Evolutionary conservation across 2,888 invertebrate genomes (phyloP), one percentile per base, ranked within the genome.

Genomic region (Drosophila parthenogenetica): DNA sequence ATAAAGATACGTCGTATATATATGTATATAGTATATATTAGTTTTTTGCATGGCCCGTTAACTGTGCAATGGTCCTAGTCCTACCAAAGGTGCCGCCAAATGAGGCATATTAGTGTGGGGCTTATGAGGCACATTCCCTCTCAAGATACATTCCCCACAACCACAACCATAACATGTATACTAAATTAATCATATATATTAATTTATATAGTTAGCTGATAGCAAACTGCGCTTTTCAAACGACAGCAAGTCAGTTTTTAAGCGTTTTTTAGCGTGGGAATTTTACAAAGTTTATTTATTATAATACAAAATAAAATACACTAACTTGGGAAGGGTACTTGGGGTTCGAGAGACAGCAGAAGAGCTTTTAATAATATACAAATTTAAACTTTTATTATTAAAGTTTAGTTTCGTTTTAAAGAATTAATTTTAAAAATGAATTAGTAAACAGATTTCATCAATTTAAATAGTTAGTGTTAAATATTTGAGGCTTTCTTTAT

Each of bases 31-130:
- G 54, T 37, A 17, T n/a, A 35, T 59, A 42, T 58, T 37, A 16
- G n/a, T 40, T 59, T 62, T 69, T 66, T 53, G 70, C 77, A 77
- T 74, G 79, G 64, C 78, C 85, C 85, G 85, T 80, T 77, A 55
- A 63, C 54, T 77, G 49, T 66, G 77, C 70, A 80, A 77, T 80
- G 55, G 81, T 73, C 81, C 78, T 69, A 75, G 70, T 76, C 58
- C 51, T 50, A 19, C 37, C 53, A 49, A 66, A 66, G 46, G 65
- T 59, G 59, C 39, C 57, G 16, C 32, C 59, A 59, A 76, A 59
- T 63, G 51, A 53, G 77, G 35, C 61, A 59, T 35, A 32, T 29
- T 29, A 55, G 40, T 39, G 13, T 35, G 16, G 4, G 16, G n/a
- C 53, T 45, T 35, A 50, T 19, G 17, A 42, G 42, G 11, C 2